Evolutionary conservation across 2,113 vertebrate genomes (phyloP), one percentile per base, ranked within the genome.

Genomic region (Grammomys surdaster): DNA sequence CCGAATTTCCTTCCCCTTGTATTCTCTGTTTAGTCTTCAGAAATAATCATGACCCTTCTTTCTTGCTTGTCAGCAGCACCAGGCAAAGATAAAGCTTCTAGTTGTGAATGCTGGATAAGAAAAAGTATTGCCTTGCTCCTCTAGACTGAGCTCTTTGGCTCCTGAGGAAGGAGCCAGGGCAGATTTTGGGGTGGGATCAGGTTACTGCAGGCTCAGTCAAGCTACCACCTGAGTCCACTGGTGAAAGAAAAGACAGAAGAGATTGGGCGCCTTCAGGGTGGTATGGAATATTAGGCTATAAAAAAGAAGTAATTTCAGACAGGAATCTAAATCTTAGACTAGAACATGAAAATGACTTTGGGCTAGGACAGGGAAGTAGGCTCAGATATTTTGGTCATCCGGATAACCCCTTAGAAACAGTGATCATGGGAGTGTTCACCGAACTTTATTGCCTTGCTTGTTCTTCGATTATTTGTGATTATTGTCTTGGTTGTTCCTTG

Each of bases 21-120:
- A 48, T 60, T 90, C 58, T 46, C 43, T 36, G n/a, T 88, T 82
- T 60, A 72, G 13, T 12, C 9, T 95, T 89, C 19, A 46, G 69
- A 94, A 96, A 63, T 51, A 93, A 78, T 58, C 84, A 89, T 87
- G 67, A 40, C 31, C 46, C 80, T 85, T 46, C 16, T 86, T 63
- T 17, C 92, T 85, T 67, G 48, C 60, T 67, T 90, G 58, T 28
- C 31, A 81, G 54, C 40, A 72, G 54, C 40, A 72, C 10, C 17
- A 95, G 36, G 19, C n/a, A 92, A 51, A 94, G 67, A 26, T 82
- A 69, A 93, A 92, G 67, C 11, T 46, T 48, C 67, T n/a, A 51
- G 48, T 43, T 88, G 60, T 40, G 43, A 28, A 82, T 69, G 31
- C 1, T 72, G 22, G 10, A 51, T 67, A 43, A 92, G 76, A 60